These are phyloP conservation scores for Apteryx owenii DNA, from an alignment of 2,113 vertebrate species.

Conservation along the genomic window DNA sequence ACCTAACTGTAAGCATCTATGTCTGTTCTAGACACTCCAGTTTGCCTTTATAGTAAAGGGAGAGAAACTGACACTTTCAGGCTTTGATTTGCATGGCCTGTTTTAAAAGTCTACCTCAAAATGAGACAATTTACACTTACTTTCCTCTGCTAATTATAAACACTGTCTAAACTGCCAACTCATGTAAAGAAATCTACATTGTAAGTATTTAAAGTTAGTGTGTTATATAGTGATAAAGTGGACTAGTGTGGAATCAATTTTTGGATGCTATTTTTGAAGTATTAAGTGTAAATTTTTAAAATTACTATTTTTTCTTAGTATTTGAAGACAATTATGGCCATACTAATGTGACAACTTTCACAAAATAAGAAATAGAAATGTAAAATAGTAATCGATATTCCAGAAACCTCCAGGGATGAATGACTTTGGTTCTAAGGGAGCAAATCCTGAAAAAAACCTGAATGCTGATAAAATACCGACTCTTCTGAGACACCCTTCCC, in stretches of 20 bases:
- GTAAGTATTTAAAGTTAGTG: not conserved
- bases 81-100: not conserved
- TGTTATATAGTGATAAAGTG: not conserved
- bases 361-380: not conserved
- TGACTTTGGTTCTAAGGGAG: too few species aligned
- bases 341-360: not conserved
- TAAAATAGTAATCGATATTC: not conserved
- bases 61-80: not conserved
- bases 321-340: not conserved
- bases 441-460: too few species aligned
- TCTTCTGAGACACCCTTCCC: too few species aligned
- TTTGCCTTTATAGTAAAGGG: not conserved
- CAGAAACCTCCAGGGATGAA: not conserved
- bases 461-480: too few species aligned
- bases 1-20: not conserved
- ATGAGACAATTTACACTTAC: rapidly evolving
- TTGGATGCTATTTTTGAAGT: not conserved
- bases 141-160: not conserved
- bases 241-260: not conserved
- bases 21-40: not conserved
- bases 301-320: not conserved
- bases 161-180: not conserved
- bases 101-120: not conserved
- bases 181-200: rapidly evolving
- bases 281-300: not conserved